A percentile compares a stretch with the other conserved stretches of the same genome.
These are phyloP conservation scores for Pycnomerus fuliginosus DNA, from an alignment of 2,888 invertebrate genomes.

Conservation along the genomic window DNA sequence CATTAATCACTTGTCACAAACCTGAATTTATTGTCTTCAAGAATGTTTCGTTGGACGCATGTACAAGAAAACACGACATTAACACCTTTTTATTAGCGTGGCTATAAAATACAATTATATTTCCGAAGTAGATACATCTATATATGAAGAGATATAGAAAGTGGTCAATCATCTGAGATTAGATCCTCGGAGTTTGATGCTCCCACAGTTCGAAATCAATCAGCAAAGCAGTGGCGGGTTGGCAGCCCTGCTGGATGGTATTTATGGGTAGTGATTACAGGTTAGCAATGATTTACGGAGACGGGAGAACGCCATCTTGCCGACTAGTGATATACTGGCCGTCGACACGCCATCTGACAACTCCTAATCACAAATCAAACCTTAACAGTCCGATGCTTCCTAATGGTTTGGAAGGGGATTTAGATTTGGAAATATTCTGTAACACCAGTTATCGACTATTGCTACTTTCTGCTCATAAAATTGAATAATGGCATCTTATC, in stretches of 20 bases:
- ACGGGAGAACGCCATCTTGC: constrained; percentile 38
- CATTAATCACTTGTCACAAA: constrained; percentile 37
- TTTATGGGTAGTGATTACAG: constrained; percentile 43
- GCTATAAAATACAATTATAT: constrained; percentile 17
- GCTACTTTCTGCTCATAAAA: constrained; percentile 1
- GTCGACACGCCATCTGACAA: constrained; percentile 42
- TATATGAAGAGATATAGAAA: no score
- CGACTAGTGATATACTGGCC: constrained; percentile 37
- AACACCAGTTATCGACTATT: constrained; percentile 6
- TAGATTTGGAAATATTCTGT: constrained; percentile 12
- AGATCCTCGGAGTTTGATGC: no score
- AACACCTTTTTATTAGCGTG: constrained; percentile 20
- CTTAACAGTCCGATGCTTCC: constrained; percentile 14
- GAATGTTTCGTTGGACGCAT: constrained; percentile 15
- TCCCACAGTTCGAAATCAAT: no score
- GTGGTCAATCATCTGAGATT: no score
- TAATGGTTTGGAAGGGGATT: constrained; percentile 12
- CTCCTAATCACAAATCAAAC: constrained; percentile 39
- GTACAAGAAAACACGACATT: constrained; percentile 14
- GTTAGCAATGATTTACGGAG: constrained; percentile 42
- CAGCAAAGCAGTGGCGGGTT: constrained; percentile 23
- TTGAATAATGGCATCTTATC: background rate
- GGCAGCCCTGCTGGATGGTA: constrained; percentile 34
- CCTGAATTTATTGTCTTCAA: constrained; percentile 32
- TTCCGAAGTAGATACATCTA: constrained; percentile 4